Conservation (phyloP, 2,113 vertebrate genomes). For the Takifugu flavidus region DNA sequence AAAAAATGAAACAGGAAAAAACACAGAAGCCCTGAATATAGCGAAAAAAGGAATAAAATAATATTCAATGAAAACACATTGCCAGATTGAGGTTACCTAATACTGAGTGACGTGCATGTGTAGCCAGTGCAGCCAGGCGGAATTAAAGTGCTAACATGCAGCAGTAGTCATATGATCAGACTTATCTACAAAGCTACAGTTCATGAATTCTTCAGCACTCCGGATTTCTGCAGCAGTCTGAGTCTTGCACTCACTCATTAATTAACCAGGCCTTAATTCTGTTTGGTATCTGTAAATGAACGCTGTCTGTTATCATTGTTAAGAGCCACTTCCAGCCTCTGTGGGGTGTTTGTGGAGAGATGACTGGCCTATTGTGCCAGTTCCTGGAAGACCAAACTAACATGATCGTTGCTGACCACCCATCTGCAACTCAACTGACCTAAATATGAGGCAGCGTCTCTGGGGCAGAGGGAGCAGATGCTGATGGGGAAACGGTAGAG, state of each 20-base stretch:
- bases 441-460: conserved; percentile 70
- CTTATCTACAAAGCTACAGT: conserved; percentile 19
- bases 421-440: conserved; percentile 70
- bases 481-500: conserved; percentile 25
- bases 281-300: conserved; percentile 48
- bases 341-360: conserved; percentile 43
- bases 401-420: conserved; percentile 58
- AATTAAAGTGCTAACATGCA: neutral
- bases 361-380: conserved; percentile 61
- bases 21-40: neutral
- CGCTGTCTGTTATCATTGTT: conserved; percentile 60
- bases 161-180: conserved; percentile 27
- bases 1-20: no score
- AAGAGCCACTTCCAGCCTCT: conserved; percentile 53
- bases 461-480: conserved; percentile 47
- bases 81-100: no score
- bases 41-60: no score
- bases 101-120: no score
- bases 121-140: neutral
- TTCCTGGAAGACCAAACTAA: conserved; percentile 61
- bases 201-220: conserved; percentile 1
- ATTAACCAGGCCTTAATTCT: conserved; percentile 35
- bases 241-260: conserved; percentile 29
- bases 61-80: no score
- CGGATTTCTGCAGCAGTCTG: conserved; percentile 32